Base-by-base conservation (phyloP, 2,888 invertebrate species). In the Anthophora plumipes region DNA sequence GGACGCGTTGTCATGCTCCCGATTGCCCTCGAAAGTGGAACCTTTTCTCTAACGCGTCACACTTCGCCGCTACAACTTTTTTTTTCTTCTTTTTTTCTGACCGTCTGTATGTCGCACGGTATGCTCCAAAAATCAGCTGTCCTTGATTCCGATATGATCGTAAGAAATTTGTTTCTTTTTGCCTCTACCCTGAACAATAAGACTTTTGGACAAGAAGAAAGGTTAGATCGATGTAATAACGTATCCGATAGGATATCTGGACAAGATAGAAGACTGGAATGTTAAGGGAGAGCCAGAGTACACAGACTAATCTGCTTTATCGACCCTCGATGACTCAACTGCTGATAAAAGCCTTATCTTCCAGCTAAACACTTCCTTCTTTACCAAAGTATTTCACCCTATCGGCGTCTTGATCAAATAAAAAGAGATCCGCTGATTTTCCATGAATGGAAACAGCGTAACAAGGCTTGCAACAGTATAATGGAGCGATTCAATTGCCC, bases 31-130 rank as follows among this genome's bases (percentile, higher is more conserved):
- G 37, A 64, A 37, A 55, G 54, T 63, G 39, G 63, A 72, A 37
- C 43, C 71, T 22, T 72, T 64, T 48, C 55, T 54, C 64, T 72
- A 70, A 60, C 37, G 50, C 60, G 69, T 41, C 50, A 69, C 46
- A 69, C 55, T 68, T 46, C 57, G 17, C 46, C 7, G 31, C 37
- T 55, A 37, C 22, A n/a, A n/a, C n/a, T 14, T 11, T 14, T 59
- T 66, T 50, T 52, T 66, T 52, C 9, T 39, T 14, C 11, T 14
- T 59, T 66, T 50, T 52, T 66, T 52, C 9, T 39, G 20, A 37
- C 37, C 50, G 6, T 46, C 17, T 20, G 31, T n/a, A n/a, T n/a
- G 48, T 64, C 48, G 12, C 8, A 14, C 48, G 11, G 31, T 37
- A 14, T 20, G 59, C 20, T 41, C 14, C 20, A 20, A 20, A 22